Evolutionary conservation across 2,113 vertebrate genomes (phyloP).

Genomic region (Aptenodytes forsteri): DNA sequence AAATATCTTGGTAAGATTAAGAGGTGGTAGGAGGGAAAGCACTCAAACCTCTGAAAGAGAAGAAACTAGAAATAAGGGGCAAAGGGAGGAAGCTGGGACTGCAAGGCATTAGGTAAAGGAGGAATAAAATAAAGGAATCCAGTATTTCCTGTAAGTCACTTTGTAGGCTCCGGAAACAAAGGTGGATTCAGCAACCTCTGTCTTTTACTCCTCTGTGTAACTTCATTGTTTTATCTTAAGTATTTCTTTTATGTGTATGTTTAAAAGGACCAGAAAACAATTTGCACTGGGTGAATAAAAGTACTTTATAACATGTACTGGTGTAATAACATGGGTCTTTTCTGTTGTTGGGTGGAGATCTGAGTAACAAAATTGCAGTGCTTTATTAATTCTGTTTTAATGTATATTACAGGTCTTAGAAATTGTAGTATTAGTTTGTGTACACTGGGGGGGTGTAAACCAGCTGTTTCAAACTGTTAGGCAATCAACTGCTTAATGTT

Average conservation of each 20-base stretch:
- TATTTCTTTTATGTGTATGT: not conserved
- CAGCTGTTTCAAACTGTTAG: not conserved
- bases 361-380: not conserved
- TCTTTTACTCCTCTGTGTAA: not conserved
- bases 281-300: not conserved
- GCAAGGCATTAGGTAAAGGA: not conserved
- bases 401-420: not conserved
- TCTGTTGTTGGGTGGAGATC: not conserved
- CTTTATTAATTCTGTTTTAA: not conserved
- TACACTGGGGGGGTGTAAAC: not conserved
- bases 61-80: not conserved
- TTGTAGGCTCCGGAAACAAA: not conserved
- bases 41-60: not conserved
- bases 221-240: not conserved
- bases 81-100: not conserved
- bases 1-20: not conserved
- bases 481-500: not conserved
- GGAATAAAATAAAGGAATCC: not conserved
- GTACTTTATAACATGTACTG: not conserved
- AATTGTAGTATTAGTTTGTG: not conserved
- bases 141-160: not conserved
- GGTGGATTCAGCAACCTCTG: not conserved
- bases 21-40: not conserved
- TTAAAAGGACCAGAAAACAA: not conserved
- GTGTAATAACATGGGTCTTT: not conserved